Conservation (phyloP, 2,888 invertebrate species). For the Cabera pusaria region DNA sequence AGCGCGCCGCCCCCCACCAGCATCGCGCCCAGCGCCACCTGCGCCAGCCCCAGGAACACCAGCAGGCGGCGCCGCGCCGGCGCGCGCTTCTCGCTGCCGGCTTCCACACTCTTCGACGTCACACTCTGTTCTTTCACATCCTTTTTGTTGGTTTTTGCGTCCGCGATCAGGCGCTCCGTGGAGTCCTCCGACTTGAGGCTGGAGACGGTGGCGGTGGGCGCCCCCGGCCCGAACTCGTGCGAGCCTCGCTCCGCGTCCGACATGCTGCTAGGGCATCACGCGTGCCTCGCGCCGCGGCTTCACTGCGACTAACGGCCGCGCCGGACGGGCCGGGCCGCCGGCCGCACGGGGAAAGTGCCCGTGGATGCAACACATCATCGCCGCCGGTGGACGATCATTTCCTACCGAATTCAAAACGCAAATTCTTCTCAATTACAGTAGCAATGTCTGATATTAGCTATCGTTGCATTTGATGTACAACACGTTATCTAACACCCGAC, state of each 20-base stretch:
- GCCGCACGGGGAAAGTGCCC: slow-evolving; percentile 21
- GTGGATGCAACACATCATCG: slow-evolving; percentile 1
- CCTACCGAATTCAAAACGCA: slow-evolving; percentile 12
- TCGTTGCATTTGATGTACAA: slow-evolving; percentile 2
- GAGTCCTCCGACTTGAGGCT: slow-evolving; percentile 80
- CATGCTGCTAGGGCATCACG: slow-evolving; percentile 36
- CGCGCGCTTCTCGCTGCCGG: slow-evolving; percentile 57
- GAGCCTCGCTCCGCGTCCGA: slow-evolving; percentile 40
- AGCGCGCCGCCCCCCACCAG: slow-evolving; percentile 85
- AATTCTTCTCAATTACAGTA: slow-evolving; percentile 6
- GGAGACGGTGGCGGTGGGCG: slow-evolving; percentile 69
- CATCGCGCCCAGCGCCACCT: slow-evolving; percentile 85
- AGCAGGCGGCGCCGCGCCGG: slow-evolving; percentile 57
- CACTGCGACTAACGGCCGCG: slow-evolving; percentile 1
- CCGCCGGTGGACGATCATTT: slow-evolving; percentile 8
- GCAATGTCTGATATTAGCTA: slow-evolving; percentile 2
- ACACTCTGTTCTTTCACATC: slow-evolving; percentile 57
- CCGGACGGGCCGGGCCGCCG: slow-evolving; percentile 26
- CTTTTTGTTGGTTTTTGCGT: slow-evolving; percentile 29
- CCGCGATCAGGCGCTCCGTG: slow-evolving; percentile 83
- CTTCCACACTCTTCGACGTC: slow-evolving; percentile 69
- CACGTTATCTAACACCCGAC: slow-evolving; percentile 13
- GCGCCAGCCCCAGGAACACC: slow-evolving; percentile 82
- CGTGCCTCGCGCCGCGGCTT: slow-evolving; percentile 29
- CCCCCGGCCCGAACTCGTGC: slow-evolving; percentile 45